Evolutionary conservation across 2,797 vertebrate species (phyloP).

Genomic region (Mus minutoides): DNA sequence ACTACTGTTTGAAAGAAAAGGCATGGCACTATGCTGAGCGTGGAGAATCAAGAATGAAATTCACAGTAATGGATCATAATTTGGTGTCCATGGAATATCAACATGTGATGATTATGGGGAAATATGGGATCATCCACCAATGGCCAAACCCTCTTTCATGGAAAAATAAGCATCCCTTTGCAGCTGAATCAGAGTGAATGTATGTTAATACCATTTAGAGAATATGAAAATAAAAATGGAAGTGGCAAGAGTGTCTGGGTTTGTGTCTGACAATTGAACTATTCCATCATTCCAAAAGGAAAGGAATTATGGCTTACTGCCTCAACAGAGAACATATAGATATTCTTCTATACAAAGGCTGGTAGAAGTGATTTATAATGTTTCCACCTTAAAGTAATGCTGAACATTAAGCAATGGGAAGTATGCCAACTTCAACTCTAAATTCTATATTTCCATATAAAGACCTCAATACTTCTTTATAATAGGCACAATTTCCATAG

Average conservation of each 20-base stretch:
- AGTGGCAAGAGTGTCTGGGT: neutral
- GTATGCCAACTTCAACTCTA: neutral
- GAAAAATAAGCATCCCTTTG: neutral
- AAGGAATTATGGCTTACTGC: neutral
- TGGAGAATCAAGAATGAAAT: neutral
- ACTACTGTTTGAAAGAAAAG: neutral
- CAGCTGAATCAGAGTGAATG: neutral
- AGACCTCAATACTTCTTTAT: neutral
- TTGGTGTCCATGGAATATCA: neutral
- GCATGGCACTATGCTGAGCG: neutral
- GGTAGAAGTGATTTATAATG: neutral
- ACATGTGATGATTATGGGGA: neutral
- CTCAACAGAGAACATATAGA: neutral
- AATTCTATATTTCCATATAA: neutral
- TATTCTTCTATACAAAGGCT: neutral
- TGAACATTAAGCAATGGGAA: neutral
- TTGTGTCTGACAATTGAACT: neutral
- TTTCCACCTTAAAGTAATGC: neutral
- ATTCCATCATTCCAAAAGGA: neutral
- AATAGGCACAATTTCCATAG: neutral
- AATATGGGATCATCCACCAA: neutral
- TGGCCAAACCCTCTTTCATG: neutral
- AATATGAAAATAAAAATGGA: neutral
- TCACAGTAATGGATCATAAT: neutral
- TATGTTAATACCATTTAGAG: neutral